Conservation (phyloP, 2,797 vertebrate genomes). For the Poecilia wingei region DNA sequence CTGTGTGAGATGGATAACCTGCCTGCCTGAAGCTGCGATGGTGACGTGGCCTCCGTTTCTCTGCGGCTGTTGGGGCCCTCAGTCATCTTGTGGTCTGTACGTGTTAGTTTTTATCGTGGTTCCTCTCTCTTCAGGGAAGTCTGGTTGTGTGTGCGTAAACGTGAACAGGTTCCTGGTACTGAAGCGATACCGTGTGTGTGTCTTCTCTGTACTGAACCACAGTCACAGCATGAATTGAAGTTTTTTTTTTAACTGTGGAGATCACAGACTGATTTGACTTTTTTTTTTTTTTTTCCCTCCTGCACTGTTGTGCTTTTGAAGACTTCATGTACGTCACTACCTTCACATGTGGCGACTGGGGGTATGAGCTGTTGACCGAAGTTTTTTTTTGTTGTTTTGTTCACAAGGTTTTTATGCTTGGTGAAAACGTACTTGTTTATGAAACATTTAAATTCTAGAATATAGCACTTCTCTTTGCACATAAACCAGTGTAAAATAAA, state of each 20-base stretch:
- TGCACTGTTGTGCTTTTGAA: neutral
- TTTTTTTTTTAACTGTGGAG: conserved; percentile 6
- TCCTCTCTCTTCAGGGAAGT: conserved; percentile 77
- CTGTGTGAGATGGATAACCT: neutral
- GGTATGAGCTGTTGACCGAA: neutral
- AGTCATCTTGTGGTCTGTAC: conserved; percentile 54
- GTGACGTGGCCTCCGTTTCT: conserved; percentile 32
- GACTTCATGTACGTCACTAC: neutral
- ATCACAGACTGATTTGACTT: conserved; percentile 19
- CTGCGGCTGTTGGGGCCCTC: conserved; percentile 45
- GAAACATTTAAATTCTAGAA: neutral
- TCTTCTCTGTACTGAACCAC: conserved; percentile 42
- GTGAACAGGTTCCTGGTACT: conserved; percentile 73
- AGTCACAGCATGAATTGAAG: conserved; percentile 10
- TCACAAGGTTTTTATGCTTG: neutral
- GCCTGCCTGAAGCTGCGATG: neutral
- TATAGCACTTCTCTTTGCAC: neutral
- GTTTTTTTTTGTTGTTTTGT: neutral
- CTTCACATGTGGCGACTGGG: neutral
- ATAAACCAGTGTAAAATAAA: neutral
- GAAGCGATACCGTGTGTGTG: conserved; percentile 27
- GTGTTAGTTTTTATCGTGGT: conserved; percentile 59
- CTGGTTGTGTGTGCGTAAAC: conserved; percentile 53
- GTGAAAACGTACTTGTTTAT: neutral
- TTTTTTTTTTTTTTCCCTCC: neutral